These are phyloP conservation scores for Deilephila elpenor DNA, from an alignment of 2,888 invertebrate genomes.

Conservation along the genomic window DNA sequence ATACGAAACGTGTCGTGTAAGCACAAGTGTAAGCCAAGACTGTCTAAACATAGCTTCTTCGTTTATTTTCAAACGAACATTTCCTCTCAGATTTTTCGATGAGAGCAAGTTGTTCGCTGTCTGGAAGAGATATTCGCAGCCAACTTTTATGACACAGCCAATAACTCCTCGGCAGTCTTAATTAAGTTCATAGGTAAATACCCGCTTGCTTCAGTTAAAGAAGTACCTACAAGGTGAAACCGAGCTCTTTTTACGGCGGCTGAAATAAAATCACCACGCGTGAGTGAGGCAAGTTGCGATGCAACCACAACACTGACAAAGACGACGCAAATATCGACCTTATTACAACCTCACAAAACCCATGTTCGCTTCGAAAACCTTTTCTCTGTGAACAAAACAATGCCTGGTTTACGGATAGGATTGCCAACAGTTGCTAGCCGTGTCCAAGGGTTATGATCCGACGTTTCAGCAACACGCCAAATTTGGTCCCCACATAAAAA, in stretches of 20 bases:
- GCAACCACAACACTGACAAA: slow-evolving; percentile 56
- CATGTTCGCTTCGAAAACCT: slow-evolving; percentile 46
- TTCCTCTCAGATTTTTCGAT: slow-evolving; percentile 37
- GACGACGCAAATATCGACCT: slow-evolving; percentile 49
- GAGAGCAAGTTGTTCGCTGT: slow-evolving; percentile 25
- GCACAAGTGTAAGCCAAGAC: slow-evolving; percentile 60
- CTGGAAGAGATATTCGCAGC: slow-evolving; percentile 35
- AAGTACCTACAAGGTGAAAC: slow-evolving; percentile 62
- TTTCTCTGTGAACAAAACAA: slow-evolving; percentile 59
- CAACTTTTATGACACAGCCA: slow-evolving; percentile 51
- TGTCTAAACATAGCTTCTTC: slow-evolving; percentile 43
- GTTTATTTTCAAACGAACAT: slow-evolving; percentile 39
- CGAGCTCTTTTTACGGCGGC: slow-evolving; percentile 66
- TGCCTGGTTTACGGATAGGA: slow-evolving; percentile 68
- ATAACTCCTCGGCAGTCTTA: slow-evolving; percentile 50
- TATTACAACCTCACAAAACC: slow-evolving; percentile 49
- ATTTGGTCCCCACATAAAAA: slow-evolving; percentile 79
- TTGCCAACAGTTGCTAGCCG: slow-evolving; percentile 73
- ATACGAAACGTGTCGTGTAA: slow-evolving; percentile 71
- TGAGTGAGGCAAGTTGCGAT: slow-evolving; percentile 61
- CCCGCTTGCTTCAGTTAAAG: slow-evolving; percentile 54
- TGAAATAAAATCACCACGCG: slow-evolving; percentile 71
- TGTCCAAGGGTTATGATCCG: slow-evolving; percentile 79
- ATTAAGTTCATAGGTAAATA: slow-evolving; percentile 63
- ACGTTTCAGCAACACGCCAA: slow-evolving; percentile 78